These are phyloP conservation scores for Mus musculus DNA, from an alignment of 2,113 vertebrate genomes.

Conservation along the genomic window GRCm39 chrX:139604001-139604500, in stretches of 20 bases:
- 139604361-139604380: conserved; percentile 16
- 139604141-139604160: not conserved
- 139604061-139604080: not conserved
- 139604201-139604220: not conserved
- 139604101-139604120: not conserved
- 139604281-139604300: not conserved
- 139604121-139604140: not conserved
- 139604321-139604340: not conserved
- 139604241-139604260: not conserved
- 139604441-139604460: not conserved
- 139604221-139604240: not conserved
- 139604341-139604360: not conserved
- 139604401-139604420: not conserved
- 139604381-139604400: not conserved
- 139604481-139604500: not conserved
- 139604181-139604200: not conserved
- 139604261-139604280: not conserved
- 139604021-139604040: not conserved
- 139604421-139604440: not conserved
- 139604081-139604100: not conserved
- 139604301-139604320: not conserved
- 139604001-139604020: conserved; percentile 23
- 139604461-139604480: not conserved
- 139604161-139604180: not conserved
- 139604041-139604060: not conserved